Conservation (phyloP, 2,113 vertebrate species). For the Laticauda laticaudata region DNA sequence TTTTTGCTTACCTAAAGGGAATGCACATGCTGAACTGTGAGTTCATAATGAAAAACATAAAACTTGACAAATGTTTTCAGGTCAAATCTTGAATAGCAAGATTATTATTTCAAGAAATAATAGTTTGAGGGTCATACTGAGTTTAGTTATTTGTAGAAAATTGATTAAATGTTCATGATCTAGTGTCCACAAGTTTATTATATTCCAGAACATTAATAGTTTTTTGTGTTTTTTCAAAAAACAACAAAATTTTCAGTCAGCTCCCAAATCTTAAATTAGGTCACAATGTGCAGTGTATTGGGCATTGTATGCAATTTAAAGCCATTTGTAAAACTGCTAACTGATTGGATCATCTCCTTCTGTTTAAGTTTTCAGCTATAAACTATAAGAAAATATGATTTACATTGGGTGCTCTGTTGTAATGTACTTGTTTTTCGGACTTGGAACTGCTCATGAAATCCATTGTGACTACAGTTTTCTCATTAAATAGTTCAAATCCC, state of each 20-base stretch:
- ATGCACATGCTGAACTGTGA: constrained; percentile 46
- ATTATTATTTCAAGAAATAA: constrained; percentile 53
- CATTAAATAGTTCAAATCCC: background rate
- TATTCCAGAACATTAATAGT: constrained; percentile 12
- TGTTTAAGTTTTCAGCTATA: constrained; percentile 9
- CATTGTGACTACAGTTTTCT: background rate
- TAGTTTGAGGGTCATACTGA: constrained; percentile 37
- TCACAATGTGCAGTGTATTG: constrained; percentile 2
- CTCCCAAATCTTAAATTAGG: constrained; percentile 23
- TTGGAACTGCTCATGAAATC: constrained; percentile 10
- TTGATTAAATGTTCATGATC: constrained; percentile 27
- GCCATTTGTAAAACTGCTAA: constrained; percentile 18
- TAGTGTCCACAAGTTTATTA: background rate
- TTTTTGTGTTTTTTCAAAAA: constrained; percentile 22
- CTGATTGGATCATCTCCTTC: constrained; percentile 23
- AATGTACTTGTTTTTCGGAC: constrained; percentile 28
- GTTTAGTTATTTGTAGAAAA: constrained; percentile 27
- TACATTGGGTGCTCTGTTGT: constrained; percentile 44
- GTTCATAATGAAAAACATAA: constrained; percentile 58
- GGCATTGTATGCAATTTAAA: constrained; percentile 27
- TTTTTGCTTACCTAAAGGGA: constrained; percentile 48
- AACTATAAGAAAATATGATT: constrained; percentile 26
- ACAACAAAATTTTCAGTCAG: background rate
- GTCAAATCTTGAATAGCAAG: background rate
- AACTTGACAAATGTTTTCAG: background rate